These are phyloP conservation scores for rat (Rattus norvegicus) DNA, from an alignment of 2,113 vertebrate species.

Conservation along the genomic window GRCr8 NC_086030.1:19307001-19307500, in stretches of 20 bases:
- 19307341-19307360: not conserved
- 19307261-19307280: too few species aligned
- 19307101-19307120: accelerated
- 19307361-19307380: not conserved
- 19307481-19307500: constrained; percentile 65
- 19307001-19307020: not conserved
- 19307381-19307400: not conserved
- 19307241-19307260: not conserved
- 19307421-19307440: not conserved
- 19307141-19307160: not conserved
- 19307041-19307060: not conserved
- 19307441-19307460: accelerated
- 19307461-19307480: constrained; percentile 79
- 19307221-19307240: not conserved
- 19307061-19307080: not conserved
- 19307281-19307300: too few species aligned
- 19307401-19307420: not conserved
- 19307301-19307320: too few species aligned
- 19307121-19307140: not conserved
- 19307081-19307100: not conserved
- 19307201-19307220: not conserved
- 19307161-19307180: not conserved
- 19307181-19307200: not conserved
- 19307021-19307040: not conserved
- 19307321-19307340: not conserved